Base-by-base conservation (phyloP, 2,113 vertebrate genomes). In the Blennius ocellaris region DNA sequence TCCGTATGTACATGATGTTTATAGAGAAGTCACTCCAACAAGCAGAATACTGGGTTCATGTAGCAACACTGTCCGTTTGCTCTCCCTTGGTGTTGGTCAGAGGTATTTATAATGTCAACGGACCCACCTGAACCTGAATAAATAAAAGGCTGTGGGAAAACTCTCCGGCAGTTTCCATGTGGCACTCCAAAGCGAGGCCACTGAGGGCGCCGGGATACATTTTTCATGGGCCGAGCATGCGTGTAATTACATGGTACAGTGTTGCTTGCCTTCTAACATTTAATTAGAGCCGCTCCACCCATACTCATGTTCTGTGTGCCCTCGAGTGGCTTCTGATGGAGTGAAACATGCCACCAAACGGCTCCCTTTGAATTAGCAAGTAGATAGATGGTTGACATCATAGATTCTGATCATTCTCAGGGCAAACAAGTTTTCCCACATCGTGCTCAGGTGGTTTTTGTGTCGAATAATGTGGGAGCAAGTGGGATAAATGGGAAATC, bases 261-360 rank as follows among this genome's bases (percentile, higher is more conserved):
- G 16, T 1, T 49, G 39, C 15, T 56, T 1, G 16, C 67, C 69
- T 74, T 75, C 9, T 67, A 77, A 82, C 75, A 57, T 87, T 77
- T 78, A 65, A 81, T 81, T 87, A 84, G 69, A 76, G 68, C 21
- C 11, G 59, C 77, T 87, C 81, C 78, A 87, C 84, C 83, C 82
- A 69, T 7, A 63, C 43, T 78, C 76, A 78, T 80, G 76, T 54
- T 80, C 15, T 39, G 41, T 16, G 63, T 60, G 40, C 53, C 68
- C 16, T 1, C 7, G 38, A n/a, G 16, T 36, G 63, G 54, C 53
- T 54, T 66, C 2, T 1, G 8, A 70, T 30, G 59, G 61, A 51
- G 45, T 52, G 10, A 54, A 56, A 38, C n/a, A n/a, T n/a, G n/a
- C n/a, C n/a, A n/a, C n/a, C n/a, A n/a, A n/a, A n/a, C n/a, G n/a